Evolutionary conservation across 2,888 invertebrate species (phyloP), one percentile per base, ranked within the genome.

Genomic region (Idaea biselata): DNA sequence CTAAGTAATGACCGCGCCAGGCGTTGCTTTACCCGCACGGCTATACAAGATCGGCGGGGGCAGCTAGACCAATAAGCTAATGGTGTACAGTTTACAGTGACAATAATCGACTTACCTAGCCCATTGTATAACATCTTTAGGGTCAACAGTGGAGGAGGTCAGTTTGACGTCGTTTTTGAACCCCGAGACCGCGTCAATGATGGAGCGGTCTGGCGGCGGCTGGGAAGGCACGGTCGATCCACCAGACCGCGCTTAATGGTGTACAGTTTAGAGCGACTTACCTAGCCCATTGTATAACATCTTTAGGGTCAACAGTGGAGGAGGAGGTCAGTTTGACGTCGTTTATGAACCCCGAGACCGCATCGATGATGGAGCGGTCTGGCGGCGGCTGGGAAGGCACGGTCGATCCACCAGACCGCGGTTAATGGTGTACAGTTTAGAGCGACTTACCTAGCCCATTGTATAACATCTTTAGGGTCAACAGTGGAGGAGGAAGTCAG

Each of bases 301-400:
- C 93, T 75, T 91, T 95, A 53, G 94, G 93, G 82, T 95, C 95
- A 65, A 91, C 87, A 55, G 88, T 84, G 55, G 94, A 93, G 58
- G 93, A 93, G 67, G 94, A 93, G 16, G 95, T 94, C 57, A 96
- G 93, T 1, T 95, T 97, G 68, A 99, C 99, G 90, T 99, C 99
- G 81, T 97, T 97, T 79, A 99, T 98, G 87, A 99, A 98, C 65
- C 98, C 98, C 65, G 99, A 97, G 67, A 99, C 98, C 80, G 98
- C 98, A 84, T 99, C 99, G 85, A 99, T 96, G 79, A 99, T 96
- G 67, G 97, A 96, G 78, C 97, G 97, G 97, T 99, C 88, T 95
- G 96, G 80, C 95, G 97, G 80, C 95, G 96, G 96, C 87, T 98
- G 97, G 58, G 98, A 97, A 69, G 97, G 94, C 76, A 98, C 96